Base-by-base conservation (phyloP, 2,113 vertebrate genomes). In the Meriones unguiculatus region DNA sequence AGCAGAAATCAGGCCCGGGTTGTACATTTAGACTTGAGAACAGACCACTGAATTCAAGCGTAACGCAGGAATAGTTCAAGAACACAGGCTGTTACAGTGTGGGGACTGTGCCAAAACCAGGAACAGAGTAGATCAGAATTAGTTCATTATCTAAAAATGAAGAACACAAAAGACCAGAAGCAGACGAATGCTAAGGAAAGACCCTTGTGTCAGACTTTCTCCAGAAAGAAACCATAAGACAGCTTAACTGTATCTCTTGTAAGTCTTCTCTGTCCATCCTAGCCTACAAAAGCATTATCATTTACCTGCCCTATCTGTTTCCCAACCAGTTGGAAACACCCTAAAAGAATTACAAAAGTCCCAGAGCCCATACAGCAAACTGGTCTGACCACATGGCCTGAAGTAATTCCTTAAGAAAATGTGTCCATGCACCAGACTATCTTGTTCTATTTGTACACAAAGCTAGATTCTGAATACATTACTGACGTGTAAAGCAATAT, bases 341-440 rank as follows among this genome's bases (percentile, higher is more conserved):
- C 73, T 41, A 35, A 89, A 95, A 94, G 69, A 93, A 84, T 67
- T 73, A 96, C 41, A 30, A 76, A 81, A 95, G 46, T 62, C 69
- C 86, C 70, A 57, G 73, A 28, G n/a, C 11, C 76, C 85, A 90
- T 32, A 75, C 73, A 95, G 25, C 41, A 85, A 95, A 97, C 92
- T 87, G 86, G 75, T 90, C 57, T 7, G 41, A 64, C 59, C 22
- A 52, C 84, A 57, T 35, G 73, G 52, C 30, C 35, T 92, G 18
- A 90, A 85, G 46, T 20, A 93, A 89, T 86, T 73, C 20, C 76
- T 72, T 52, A 50, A 93, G 52, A 81, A 97, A 95, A 95, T 9
- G 75, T 78, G 35, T 75, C 54, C 5, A 7, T 52, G 92, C 59
- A 94, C 93, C 52, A 89, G 80, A 65, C n/a, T 24, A 15, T 80